Evolutionary conservation across 2,797 vertebrate species (phyloP).

Genomic region (Argyrosomus regius): DNA sequence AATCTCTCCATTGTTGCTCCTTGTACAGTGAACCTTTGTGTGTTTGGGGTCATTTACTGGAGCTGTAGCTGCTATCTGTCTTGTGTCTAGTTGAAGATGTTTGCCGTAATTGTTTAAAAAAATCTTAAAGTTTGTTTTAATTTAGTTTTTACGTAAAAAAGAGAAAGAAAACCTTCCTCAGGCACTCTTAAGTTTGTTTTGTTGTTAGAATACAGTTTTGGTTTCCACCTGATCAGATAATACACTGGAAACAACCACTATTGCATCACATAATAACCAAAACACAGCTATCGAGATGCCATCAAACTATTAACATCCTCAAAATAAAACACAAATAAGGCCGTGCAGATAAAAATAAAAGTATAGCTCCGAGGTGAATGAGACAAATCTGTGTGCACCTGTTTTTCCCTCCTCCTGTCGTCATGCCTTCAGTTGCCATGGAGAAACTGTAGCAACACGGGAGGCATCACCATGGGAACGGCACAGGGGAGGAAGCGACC

Average conservation of each 20-base stretch:
- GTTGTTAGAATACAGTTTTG: neutral
- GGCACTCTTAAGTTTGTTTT: neutral
- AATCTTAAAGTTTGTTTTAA: neutral
- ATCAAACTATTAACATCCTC: neutral
- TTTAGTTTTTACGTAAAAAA: neutral
- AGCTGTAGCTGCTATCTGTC: conserved; percentile 7
- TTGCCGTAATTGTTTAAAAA: conserved; percentile 2
- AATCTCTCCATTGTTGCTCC: conserved; percentile 39
- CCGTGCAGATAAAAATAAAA: neutral
- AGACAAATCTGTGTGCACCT: conserved; percentile 57
- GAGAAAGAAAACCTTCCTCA: neutral
- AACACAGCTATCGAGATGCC: neutral
- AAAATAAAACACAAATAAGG: neutral
- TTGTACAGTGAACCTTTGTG: conserved; percentile 32
- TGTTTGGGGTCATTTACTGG: conserved; percentile 29
- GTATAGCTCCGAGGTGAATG: conserved; percentile 1
- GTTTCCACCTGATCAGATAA: neutral
- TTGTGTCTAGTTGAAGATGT: neutral
- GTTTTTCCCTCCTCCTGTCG: conserved; percentile 59
- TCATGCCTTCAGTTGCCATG: conserved; percentile 68
- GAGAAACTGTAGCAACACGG: conserved; percentile 64
- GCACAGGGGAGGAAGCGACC: conserved; percentile 63
- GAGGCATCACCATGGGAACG: conserved; percentile 70
- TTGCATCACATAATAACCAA: neutral
- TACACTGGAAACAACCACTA: neutral